phyloP scores from a whole-genome alignment of 2,797 vertebrate species.

The Gallinago nigripennis region DNA sequence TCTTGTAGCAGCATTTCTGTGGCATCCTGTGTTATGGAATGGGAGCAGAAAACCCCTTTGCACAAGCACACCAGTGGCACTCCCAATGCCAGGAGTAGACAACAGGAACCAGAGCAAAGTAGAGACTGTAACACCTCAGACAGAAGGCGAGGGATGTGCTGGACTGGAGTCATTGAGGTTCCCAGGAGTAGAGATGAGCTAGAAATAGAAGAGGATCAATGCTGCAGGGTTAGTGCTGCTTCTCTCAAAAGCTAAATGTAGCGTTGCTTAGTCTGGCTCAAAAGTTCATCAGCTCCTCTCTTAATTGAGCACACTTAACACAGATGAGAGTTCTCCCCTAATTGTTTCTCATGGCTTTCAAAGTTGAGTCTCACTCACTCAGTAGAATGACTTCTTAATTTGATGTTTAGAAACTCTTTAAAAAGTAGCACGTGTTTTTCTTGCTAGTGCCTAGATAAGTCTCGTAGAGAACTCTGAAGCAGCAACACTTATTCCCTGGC shows the following conservation, averaged over 20 bases:
- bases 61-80: constrained; percentile 64
- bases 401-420: background rate
- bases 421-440: background rate
- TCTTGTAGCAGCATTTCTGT: constrained; percentile 88
- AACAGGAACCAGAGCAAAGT: constrained; percentile 72
- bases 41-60: constrained; percentile 90
- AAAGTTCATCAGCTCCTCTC: background rate
- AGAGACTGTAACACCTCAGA: constrained; percentile 64
- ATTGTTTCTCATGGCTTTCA: background rate
- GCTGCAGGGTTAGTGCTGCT: constrained; percentile 88
- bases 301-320: background rate
- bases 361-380: background rate
- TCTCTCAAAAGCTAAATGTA: background rate
- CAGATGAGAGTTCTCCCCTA: background rate
- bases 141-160: constrained; percentile 79
- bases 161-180: constrained; percentile 77
- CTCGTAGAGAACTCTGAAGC: background rate
- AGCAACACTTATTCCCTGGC: background rate
- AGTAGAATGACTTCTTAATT: background rate
- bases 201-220: constrained; percentile 83
- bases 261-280: background rate
- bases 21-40: constrained; percentile 90
- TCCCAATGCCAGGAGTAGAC: constrained; percentile 73
- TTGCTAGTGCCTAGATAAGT: fast-evolving
- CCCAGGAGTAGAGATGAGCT: constrained; percentile 74